These are phyloP conservation scores for Beroe ovata DNA, from an alignment of 37 sponge, comb jelly and placozoan species.

Conservation along the genomic window DNA sequence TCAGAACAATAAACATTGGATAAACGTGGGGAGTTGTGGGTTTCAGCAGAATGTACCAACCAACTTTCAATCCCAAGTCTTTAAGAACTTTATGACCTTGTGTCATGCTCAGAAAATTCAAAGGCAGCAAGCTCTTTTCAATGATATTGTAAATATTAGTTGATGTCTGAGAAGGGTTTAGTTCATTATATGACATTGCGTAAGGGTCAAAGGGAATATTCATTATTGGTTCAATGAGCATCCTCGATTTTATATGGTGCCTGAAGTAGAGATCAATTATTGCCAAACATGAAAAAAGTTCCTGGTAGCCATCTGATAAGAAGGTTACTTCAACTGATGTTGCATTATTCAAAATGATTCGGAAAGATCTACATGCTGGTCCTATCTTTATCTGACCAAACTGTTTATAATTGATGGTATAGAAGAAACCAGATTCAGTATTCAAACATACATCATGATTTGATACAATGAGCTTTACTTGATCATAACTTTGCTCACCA, in stretches of 20 bases:
- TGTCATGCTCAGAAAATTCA: conserved; percentile 15
- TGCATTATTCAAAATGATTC: background rate
- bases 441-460: conserved; percentile 1
- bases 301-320: conserved; percentile 6
- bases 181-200: conserved; percentile 56
- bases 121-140: background rate
- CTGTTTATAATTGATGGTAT: conserved; percentile 1
- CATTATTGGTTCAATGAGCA: conserved; percentile 14
- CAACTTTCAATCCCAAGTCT: conserved; percentile 36
- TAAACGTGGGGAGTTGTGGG: conserved; percentile 7
- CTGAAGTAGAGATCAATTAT: conserved; percentile 36
- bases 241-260: background rate
- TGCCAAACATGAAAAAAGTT: conserved; percentile 23
- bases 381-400: background rate
- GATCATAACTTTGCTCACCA: background rate
- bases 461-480: background rate
- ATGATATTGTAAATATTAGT: conserved; percentile 48
- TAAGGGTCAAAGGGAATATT: conserved; percentile 5
- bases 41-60: conserved; percentile 41
- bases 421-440: background rate
- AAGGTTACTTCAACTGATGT: background rate
- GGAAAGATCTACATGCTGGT: background rate
- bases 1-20: conserved; percentile 16
- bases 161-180: conserved; percentile 24
- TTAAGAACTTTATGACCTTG: conserved; percentile 1